Base-by-base conservation (phyloP, 2,888 invertebrate genomes). In the Acanthopleura granulata region DNA sequence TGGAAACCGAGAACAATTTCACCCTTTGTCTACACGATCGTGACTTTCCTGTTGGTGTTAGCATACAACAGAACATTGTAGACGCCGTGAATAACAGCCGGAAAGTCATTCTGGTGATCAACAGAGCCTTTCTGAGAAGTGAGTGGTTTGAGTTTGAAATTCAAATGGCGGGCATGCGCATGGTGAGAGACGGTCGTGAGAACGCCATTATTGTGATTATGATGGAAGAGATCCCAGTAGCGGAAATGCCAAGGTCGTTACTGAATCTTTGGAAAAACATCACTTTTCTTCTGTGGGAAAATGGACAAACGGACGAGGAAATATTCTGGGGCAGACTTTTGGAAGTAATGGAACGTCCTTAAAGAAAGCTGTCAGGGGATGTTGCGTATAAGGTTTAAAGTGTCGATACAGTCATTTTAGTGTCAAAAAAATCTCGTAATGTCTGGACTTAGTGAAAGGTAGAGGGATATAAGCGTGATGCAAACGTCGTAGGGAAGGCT, bases 121-220 rank as follows among this genome's bases (percentile, higher is more conserved):
- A 1, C 49, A 16, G 18, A 22, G 25, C 18, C 16, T 71, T 40
- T 25, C n/a, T 71, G 49, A 18, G 18, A 18, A n/a, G 40, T 6
- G 25, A 30, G 4, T 71, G 71, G 71, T 29, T 1, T 40, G 18
- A 49, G 49, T 71, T 71, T 49, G 71, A 71, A 49, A 30, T 71
- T n/a, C 40, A 71, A 49, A 71, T 71, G 71, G 71, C 71, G 40
- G n/a, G 71, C 16, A 71, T 71, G 71, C 30, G 49, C 16, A 49
- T 71, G 71, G 11, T 71, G 15, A 15, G 30, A 71, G 30, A 29
- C 15, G 71, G 71, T 16, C 18, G 66, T 29, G 25, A 71, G n/a
- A 18, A 71, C 49, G 71, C 30, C 16, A 18, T 71, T 71, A 49
- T 71, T 49, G 15, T 25, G n/a, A 25, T 71, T n/a, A 49, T 71